Evolutionary conservation across 2,888 invertebrate genomes (phyloP), one percentile per base, ranked within the genome.

Genomic region (Homarus gammarus): DNA sequence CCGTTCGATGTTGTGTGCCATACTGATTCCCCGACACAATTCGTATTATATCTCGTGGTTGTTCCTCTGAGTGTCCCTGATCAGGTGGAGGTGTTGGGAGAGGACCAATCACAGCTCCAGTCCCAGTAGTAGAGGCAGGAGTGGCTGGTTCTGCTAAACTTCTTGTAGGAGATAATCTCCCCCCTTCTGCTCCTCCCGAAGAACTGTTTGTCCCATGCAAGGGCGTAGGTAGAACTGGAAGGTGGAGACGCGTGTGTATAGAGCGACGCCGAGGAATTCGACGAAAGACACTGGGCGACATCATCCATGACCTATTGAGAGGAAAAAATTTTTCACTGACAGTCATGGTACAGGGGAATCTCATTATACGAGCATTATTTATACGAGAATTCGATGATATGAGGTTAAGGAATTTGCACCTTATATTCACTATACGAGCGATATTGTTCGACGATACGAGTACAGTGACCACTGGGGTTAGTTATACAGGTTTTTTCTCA

Each of bases 61-160:
- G 79, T 36, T 79, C 56, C 33, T 61, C 79, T 18, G 44, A 64
- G 31, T 83, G 44, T 44, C 83, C 64, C n/a, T 83, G 68, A 44
- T 83, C 83, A 1, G 61, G 75, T 61, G 84, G 75, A 15, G 75
- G 75, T 31, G 84, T 61, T 33, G 77, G 77, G 31, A 75, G 75
- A 6, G 75, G 44, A 8, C 83, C 83, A 83, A 83, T 68, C 12
- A 70, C 83, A 38, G 81, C 81, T 68, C 83, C 83, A 31, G 40
- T 31, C 12, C 44, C 68, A 6, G 83, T 33, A 31, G 68, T 44
- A n/a, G 31, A 18, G 10, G 61, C 27, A 6, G 64, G 27, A 27
- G 27, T 44, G n/a, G 38, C 31, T 2, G 68, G 44, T 15, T 83
- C 83, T n/a, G 8, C 40, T 0, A 49, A 27, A 2, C 44, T 31